Percentiles rank a stretch among this genome's conserved stretches.
phyloP scores from a whole-genome alignment of 2,113 vertebrate species.

The Talpa occidentalis region DNA sequence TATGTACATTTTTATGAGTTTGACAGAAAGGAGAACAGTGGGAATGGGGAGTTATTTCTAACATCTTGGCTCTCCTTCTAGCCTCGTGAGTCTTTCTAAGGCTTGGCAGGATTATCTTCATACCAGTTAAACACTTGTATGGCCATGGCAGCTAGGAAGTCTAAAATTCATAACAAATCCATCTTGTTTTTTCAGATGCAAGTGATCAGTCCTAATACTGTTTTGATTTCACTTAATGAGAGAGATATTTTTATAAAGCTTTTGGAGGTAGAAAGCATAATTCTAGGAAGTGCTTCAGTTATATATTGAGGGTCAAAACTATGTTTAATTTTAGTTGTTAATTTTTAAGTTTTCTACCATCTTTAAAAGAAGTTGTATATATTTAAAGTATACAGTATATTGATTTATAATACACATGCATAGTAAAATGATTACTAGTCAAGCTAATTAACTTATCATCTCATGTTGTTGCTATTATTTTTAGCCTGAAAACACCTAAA shows the following conservation, averaged over 20 bases:
- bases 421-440: not conserved
- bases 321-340: conserved; percentile 49
- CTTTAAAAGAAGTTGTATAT: not conserved
- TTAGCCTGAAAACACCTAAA: not conserved
- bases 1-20: conserved; percentile 63
- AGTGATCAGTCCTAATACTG: conserved; percentile 67
- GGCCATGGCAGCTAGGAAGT: conserved; percentile 46
- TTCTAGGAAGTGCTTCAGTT: conserved; percentile 56
- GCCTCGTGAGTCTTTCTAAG: conserved; percentile 34
- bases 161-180: conserved; percentile 66
- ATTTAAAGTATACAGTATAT: not conserved
- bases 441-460: not conserved
- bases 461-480: not conserved
- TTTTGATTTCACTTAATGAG: conserved; percentile 72
- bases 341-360: not conserved
- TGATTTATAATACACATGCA: not conserved
- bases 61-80: conserved; percentile 55
- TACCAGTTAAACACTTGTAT: conserved; percentile 59
- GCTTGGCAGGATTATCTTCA: conserved; percentile 69
- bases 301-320: conserved; percentile 54
- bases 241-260: conserved; percentile 58
- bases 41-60: conserved; percentile 54
- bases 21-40: conserved; percentile 58
- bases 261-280: conserved; percentile 39
- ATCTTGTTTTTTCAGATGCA: conserved; percentile 72